Conservation (phyloP, 92 coral and sea anemone species). For the Metridium senile region DNA sequence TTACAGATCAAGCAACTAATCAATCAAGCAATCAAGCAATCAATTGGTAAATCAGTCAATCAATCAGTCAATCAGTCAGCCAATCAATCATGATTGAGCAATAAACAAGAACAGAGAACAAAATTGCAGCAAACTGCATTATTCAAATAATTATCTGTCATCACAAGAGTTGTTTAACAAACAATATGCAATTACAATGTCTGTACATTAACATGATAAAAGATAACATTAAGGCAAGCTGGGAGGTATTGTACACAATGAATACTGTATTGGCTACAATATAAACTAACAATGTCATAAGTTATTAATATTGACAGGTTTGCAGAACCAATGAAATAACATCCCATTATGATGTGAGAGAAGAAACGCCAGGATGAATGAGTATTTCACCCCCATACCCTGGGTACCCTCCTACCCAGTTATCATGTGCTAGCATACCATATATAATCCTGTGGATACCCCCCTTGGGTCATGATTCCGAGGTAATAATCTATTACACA, state of each 20-base stretch:
- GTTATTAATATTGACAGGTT: neutral
- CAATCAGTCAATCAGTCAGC: too few relatives aligned
- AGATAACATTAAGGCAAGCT: slow-evolving; percentile 2
- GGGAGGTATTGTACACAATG: neutral
- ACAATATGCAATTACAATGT: too few relatives aligned
- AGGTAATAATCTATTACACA: neutral
- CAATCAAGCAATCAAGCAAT: too few relatives aligned
- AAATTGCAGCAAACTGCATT: neutral
- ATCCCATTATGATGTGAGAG: too few relatives aligned
- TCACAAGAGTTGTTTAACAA: neutral
- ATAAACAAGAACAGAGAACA: too few relatives aligned
- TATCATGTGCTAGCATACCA: slow-evolving; percentile 8
- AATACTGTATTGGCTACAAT: neutral
- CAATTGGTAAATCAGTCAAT: too few relatives aligned
- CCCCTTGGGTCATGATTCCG: neutral
- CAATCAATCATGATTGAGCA: too few relatives aligned
- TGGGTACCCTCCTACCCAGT: neutral
- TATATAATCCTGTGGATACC: neutral
- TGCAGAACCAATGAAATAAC: too few relatives aligned
- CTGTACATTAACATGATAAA: neutral
- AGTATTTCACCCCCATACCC: neutral
- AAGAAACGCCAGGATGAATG: neutral
- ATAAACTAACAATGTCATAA: neutral
- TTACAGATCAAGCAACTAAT: too few relatives aligned
- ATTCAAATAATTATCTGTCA: neutral